Conservation (phyloP, 2,797 vertebrate genomes). For the Tolypeutes matacus region DNA sequence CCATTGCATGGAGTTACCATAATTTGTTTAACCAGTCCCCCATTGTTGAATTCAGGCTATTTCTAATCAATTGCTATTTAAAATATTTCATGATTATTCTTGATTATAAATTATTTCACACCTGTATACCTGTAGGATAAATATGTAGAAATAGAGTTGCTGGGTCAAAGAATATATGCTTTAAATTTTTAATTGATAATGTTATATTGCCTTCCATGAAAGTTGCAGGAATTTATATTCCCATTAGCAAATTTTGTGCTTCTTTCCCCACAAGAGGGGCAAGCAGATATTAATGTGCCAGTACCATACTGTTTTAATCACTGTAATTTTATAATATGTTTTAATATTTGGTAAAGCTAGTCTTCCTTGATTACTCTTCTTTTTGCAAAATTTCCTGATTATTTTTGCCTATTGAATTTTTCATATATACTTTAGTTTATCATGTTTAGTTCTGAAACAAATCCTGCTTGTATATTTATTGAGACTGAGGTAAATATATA, state of each 20-base stretch:
- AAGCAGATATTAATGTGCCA: neutral
- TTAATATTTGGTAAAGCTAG: neutral
- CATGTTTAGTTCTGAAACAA: neutral
- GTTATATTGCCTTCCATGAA: neutral
- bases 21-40: neutral
- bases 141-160: neutral
- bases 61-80: neutral
- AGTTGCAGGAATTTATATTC: neutral
- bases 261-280: neutral
- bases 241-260: neutral
- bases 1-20: neutral
- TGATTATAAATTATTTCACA: neutral
- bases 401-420: neutral
- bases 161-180: neutral
- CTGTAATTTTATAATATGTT: neutral
- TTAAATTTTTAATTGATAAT: neutral
- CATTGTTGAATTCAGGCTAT: neutral
- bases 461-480: neutral
- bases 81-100: neutral
- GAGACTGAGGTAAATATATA: neutral
- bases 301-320: neutral
- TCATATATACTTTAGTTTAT: neutral
- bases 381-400: neutral
- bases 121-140: neutral
- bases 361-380: neutral